A percentile compares a stretch with the other conserved stretches of the same genome.
Evolutionary conservation across 2,888 invertebrate species (phyloP).

Genomic region (Drosophila meridiana): DNA sequence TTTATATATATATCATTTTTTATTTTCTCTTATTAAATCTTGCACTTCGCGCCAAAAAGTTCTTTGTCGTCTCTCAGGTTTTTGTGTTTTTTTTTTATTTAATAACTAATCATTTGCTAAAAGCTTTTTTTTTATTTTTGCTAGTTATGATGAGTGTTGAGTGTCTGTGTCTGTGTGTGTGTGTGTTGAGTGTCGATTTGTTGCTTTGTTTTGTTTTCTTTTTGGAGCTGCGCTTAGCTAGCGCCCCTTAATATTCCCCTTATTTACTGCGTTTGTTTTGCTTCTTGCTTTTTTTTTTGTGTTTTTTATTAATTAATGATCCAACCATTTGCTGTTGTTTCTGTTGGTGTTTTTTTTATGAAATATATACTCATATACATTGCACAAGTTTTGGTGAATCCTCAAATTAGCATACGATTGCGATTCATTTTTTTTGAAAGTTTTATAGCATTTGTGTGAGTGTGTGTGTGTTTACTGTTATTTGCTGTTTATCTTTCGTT

Average conservation of each 20-base stretch:
- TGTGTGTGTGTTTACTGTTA: conserved; percentile 9
- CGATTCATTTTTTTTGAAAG: conserved; percentile 23
- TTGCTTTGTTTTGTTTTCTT: conserved; percentile 12
- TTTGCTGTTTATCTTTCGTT: neutral
- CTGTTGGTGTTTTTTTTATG: conserved; percentile 32
- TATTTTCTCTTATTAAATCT: conserved; percentile 3
- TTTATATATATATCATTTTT: conserved; percentile 16
- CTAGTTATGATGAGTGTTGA: conserved; percentile 32
- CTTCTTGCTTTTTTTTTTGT: conserved; percentile 3
- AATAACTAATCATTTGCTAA: conserved; percentile 64
- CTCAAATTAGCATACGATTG: conserved; percentile 28
- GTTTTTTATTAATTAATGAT: conserved; percentile 24
- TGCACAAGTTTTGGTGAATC: conserved; percentile 57
- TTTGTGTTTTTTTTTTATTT: conserved; percentile 19
- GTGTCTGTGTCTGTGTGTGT: conserved; percentile 8
- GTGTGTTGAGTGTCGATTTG: conserved; percentile 4
- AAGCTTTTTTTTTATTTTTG: conserved; percentile 55
- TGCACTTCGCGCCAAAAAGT: conserved; percentile 39
- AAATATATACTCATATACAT: conserved; percentile 60
- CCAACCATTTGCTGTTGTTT: neutral
- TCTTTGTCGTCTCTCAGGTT: conserved; percentile 28
- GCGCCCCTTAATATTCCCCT: conserved; percentile 31
- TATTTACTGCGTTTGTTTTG: conserved; percentile 12
- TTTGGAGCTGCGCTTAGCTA: conserved; percentile 30
- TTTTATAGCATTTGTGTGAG: conserved; percentile 14